Evolutionary conservation across 2,797 vertebrate genomes (phyloP).

Genomic region (Urosaurus nigricauda): DNA sequence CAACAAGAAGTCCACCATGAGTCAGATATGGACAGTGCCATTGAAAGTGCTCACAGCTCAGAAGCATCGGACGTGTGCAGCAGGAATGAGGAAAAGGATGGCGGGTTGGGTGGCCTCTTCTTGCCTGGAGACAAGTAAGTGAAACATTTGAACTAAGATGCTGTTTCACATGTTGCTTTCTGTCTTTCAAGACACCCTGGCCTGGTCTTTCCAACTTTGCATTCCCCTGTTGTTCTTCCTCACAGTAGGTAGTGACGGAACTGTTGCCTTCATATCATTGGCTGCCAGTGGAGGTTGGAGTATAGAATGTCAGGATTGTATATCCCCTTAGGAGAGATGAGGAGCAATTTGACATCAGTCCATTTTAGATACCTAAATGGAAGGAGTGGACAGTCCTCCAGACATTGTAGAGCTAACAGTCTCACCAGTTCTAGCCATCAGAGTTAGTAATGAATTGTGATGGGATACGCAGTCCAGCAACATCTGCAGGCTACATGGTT

Average conservation of each 20-base stretch:
- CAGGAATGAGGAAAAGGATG: conserved; percentile 84
- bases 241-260: neutral
- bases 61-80: conserved; percentile 85
- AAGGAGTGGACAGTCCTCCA: neutral
- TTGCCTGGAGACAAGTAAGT: conserved; percentile 91
- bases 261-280: neutral
- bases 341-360: neutral
- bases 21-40: conserved; percentile 91
- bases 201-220: neutral
- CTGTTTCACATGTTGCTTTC: neutral
- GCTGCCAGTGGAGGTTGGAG: neutral
- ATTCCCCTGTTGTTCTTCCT: too few species aligned
- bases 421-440: neutral
- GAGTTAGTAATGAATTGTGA: neutral
- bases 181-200: neutral
- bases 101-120: conserved; percentile 83
- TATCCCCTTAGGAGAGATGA: too few species aligned
- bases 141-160: neutral
- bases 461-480: neutral
- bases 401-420: neutral
- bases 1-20: conserved; percentile 83
- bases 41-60: conserved; percentile 87
- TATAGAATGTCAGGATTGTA: too few species aligned
- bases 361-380: neutral
- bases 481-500: neutral